A percentile compares a stretch with the other conserved stretches of the same genome.
Conservation (phyloP, 2,888 invertebrate genomes). For the Leptogaster cylindrica region DNA sequence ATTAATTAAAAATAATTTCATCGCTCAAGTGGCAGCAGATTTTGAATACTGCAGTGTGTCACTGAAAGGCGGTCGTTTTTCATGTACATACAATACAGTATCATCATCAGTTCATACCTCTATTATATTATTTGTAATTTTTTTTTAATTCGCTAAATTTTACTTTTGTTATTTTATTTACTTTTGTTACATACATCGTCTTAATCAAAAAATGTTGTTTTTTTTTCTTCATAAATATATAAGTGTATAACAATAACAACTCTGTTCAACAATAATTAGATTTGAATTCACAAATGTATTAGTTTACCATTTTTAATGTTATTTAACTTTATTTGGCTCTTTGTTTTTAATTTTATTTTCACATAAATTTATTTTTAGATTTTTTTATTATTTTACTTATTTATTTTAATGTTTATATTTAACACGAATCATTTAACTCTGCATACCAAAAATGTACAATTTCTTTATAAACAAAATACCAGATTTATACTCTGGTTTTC, state of each 20-base stretch:
- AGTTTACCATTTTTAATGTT: slow-evolving; percentile 14
- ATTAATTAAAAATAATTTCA: slow-evolving; percentile 33
- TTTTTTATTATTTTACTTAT: neutral
- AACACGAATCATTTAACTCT: neutral
- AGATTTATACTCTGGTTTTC: no score
- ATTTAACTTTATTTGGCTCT: slow-evolving; percentile 12
- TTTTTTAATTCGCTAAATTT: slow-evolving; percentile 16
- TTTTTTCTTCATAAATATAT: slow-evolving; percentile 43
- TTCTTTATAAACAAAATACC: slow-evolving; percentile 2
- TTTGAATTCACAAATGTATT: slow-evolving; percentile 36
- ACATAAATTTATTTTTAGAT: neutral
- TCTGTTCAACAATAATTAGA: slow-evolving; percentile 47
- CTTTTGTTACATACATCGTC: slow-evolving; percentile 25
- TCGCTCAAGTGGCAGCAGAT: no score
- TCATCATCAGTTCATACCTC: neutral
- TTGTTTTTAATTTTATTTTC: slow-evolving; percentile 9
- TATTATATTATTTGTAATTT: neutral
- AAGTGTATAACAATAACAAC: slow-evolving; percentile 48
- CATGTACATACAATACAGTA: no score
- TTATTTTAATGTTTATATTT: neutral
- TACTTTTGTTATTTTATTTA: slow-evolving; percentile 2
- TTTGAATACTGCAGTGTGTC: no score
- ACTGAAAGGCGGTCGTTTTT: no score
- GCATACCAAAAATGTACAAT: neutral
- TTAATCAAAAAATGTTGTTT: slow-evolving; percentile 30